Base-by-base conservation (phyloP, 2,797 vertebrate species). In the Notoglanidium macrostoma region DNA sequence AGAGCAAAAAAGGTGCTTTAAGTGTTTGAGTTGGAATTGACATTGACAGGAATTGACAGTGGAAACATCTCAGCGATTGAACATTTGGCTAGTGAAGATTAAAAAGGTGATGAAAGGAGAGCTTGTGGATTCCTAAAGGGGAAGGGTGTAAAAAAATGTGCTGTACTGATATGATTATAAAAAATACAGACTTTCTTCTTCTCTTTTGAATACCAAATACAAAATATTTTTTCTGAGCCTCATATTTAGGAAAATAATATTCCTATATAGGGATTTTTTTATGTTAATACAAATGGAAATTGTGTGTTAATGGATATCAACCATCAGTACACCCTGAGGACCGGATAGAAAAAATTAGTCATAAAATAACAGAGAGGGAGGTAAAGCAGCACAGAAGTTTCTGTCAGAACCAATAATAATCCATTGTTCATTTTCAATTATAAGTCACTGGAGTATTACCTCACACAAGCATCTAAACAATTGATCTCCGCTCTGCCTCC, bases 391-490 rank as follows among this genome's bases (percentile, higher is more conserved):
- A 1, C 19, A 65, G 44, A 67, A 6, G 21, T 76, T 76, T 65
- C 72, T 77, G 59, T 85, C 73, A 85, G 26, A 77, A 35, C 29
- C n/a, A 46, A 77, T 85, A 54, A 85, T 63, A 51, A 51, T 85
- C 84, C 8, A 32, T 10, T 85, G 84, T 77, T 77, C 57, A 85
- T 87, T 84, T 87, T 84, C 68, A 74, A 85, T 85, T 63, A 85
- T 85, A 44, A 63, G 72, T 17, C 65, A 70, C 83, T 44, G 7
- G 87, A 81, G 76, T 85, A 88, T 85, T 85, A 80, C 81, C 32
- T 88, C 77, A 80, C 76, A 85, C 76, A 85, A 54, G 26, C 87
- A 61, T 79, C 82, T 63, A 79, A 87, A 81, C 67, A 88, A 73
- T 79, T 81, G 70, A 85, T 88, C 67, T 78, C 9, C 44, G n/a